Evolutionary conservation across 2,113 vertebrate genomes (phyloP), one percentile per base, ranked within the genome.

Genomic region (Chionodraco myersi): DNA sequence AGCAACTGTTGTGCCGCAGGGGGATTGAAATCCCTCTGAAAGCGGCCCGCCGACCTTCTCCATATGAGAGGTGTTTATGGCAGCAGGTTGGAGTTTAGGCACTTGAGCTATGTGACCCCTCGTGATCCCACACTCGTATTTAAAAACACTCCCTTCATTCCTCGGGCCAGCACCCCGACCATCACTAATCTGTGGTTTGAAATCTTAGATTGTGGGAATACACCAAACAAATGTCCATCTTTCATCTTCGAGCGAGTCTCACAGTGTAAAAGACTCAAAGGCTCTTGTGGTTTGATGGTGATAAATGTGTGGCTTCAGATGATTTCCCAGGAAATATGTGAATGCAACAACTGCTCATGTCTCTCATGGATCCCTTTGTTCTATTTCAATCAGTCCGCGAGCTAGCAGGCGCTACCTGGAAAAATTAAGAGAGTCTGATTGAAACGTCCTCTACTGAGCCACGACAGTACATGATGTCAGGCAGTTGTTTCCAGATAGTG

Each of bases 21-120:
- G 56, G 75, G 77, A 12, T 67, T 57, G 23, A 83, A 66, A 81
- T 56, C 74, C 54, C 61, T 59, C 57, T 69, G 67, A 78, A 66
- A 53, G 56, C 21, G 1, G 6, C 53, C 41, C 1, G 36, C 45
- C 2, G 49, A 79, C 82, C 72, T 83, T 47, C 70, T 81, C 63
- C 64, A 72, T 9, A 6, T 3, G 7, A 7, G 75, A 87, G 83
- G 87, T 80, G 91, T 91, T 91, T 73, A 91, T 79, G 72, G 77
- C 64, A 44, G 78, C 74, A 82, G 66, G 84, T 88, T 85, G 74
- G 79, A 69, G 69, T 79, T 79, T 73, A 76, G 74, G 80, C 68
- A 10, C 84, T 85, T 51, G 21, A 72, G 71, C 60, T 66, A 65
- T 78, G 79, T 48, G 76, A 85, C 72, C 62, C 52, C 66, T 36